Evolutionary conservation across 1,140 invertebrate species (phyloP), one percentile per base, ranked within the genome.

Genomic region (Drosophila cardini): DNA sequence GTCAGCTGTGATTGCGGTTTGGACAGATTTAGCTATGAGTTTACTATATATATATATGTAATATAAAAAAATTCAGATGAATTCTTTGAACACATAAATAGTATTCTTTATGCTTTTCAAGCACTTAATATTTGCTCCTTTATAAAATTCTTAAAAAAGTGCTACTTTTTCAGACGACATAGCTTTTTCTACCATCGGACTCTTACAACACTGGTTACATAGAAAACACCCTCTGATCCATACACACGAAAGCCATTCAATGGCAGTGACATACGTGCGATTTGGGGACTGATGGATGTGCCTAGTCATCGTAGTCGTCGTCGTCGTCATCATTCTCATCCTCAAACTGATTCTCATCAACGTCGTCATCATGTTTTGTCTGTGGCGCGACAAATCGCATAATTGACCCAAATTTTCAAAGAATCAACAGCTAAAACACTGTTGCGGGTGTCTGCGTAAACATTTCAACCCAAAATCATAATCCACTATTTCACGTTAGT

Each of bases 331-430:
- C 16, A 9, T 16, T 45, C 15, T 45, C 3, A 0, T 34, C 48
- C 21, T 26, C 21, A 26, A 26, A 26, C 21, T 26, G 4, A 26
- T 26, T 26, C 21, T 26, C 21, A 26, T 26, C 21, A 26, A 26
- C 21, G 50, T 36, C 48, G 32, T 13, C 32, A 16, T 50, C 55
- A 36, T 69, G 67, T 80, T 55, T 61, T 69, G 69, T 79, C 60
- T 82, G 72, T 64, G 78, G 72, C 78, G 85, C 85, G 85, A 90
- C 85, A 76, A 90, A 81, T 90, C 85, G 85, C 85, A 90, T 90
- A 90, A 90, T 90, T 90, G 85, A 90, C 85, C 85, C 67, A 90
- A 83, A 90, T 90, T 85, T 79, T 79, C 45, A 71, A 72, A 80
- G 68, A 78, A 61, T 68, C 75, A 68, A 38, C 55, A 57, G 34